Percentiles rank a stretch among this genome's conserved stretches.
These are phyloP conservation scores for Andrena cerasifolii DNA, from an alignment of 1,140 invertebrate genomes.

Conservation along the genomic window DNA sequence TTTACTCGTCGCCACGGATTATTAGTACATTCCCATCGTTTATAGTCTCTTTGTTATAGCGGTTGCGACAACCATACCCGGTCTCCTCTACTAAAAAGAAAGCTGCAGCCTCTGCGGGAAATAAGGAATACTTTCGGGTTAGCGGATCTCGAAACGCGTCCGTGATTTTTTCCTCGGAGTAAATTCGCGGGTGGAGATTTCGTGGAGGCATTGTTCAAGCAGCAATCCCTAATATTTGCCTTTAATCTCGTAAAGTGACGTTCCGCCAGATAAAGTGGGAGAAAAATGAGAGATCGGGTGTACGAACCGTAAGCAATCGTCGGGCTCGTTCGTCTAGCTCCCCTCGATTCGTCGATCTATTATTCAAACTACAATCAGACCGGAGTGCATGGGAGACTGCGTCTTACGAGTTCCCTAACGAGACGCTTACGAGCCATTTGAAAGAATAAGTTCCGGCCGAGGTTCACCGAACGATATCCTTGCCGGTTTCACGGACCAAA, in stretches of 20 bases:
- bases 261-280: too few species aligned
- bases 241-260: too few species aligned
- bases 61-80: too few species aligned
- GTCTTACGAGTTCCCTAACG: constrained; percentile 24
- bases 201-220: too few species aligned
- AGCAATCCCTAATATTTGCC: too few species aligned
- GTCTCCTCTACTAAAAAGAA: background rate
- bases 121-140: background rate
- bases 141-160: background rate
- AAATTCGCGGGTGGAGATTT: too few species aligned
- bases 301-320: background rate
- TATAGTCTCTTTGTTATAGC: too few species aligned
- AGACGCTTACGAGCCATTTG: constrained; percentile 24
- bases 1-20: too few species aligned
- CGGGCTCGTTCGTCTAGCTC: background rate
- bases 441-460: constrained; percentile 37
- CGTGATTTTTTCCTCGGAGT: background rate
- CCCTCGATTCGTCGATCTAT: constrained; percentile 41
- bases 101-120: background rate
- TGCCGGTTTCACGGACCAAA: background rate
- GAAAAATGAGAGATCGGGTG: background rate
- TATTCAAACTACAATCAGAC: constrained; percentile 46
- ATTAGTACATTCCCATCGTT: too few species aligned
- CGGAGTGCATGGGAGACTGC: constrained; percentile 6
- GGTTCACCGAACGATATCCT: background rate